A percentile compares a stretch with the other conserved stretches of the same genome.
These are phyloP conservation scores for Chaetophractus vellerosus DNA, from an alignment of 2,797 vertebrate genomes.

Conservation along the genomic window DNA sequence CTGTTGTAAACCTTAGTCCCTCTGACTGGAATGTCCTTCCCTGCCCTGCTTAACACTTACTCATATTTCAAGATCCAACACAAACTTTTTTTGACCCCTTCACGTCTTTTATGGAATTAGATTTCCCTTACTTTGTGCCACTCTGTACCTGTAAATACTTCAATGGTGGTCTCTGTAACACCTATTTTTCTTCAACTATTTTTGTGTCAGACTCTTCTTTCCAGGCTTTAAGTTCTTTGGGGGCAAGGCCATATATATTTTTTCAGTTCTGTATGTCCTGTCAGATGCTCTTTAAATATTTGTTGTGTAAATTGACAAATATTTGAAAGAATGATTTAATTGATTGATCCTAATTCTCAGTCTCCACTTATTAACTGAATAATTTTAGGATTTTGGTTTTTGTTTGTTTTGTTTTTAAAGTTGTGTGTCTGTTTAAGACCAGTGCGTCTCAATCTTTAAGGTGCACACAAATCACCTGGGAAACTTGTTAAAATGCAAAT, in stretches of 20 bases:
- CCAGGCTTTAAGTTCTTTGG: not conserved
- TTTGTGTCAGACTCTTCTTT: not conserved
- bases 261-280: not conserved
- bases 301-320: not conserved
- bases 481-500: not conserved
- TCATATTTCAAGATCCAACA: not conserved
- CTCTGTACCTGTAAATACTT: not conserved
- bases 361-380: constrained; percentile 35
- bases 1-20: not conserved
- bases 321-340: not conserved
- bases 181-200: not conserved
- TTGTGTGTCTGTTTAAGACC: not conserved
- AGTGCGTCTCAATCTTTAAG: not conserved
- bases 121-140: not conserved
- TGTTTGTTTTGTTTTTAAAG: not conserved
- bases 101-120: not conserved
- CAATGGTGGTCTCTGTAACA: not conserved
- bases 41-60: not conserved
- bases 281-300: not conserved
- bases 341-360: not conserved
- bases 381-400: not conserved
- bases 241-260: not conserved
- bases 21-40: not conserved
- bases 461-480: not conserved
- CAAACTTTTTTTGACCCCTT: not conserved